Percentiles rank a stretch among this genome's conserved stretches.
Conservation (phyloP, 2,888 invertebrate genomes). For the Scelioninae gen. 2 region DNA sequence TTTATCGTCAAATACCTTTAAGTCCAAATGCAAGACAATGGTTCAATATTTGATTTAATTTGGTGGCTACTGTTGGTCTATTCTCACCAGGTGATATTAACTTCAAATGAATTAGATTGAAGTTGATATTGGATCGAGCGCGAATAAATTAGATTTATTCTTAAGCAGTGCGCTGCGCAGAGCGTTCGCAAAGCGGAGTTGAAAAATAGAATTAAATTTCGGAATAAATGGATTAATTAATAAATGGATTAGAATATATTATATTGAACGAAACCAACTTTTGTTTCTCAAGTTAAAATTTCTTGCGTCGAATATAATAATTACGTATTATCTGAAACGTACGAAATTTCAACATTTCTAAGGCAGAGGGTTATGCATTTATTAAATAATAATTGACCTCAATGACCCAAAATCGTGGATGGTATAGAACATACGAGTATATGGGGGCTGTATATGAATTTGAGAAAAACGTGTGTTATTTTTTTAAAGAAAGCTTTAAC, state of each 20-base stretch:
- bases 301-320: too few species aligned
- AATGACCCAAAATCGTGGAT: too few species aligned
- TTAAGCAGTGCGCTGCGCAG: conserved; percentile 10
- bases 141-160: conserved; percentile 41
- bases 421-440: too few species aligned
- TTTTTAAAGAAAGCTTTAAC: too few species aligned
- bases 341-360: too few species aligned
- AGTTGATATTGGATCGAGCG: conserved; percentile 17
- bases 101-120: conserved; percentile 20
- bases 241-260: conserved; percentile 33
- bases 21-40: conserved; percentile 6
- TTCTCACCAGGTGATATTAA: conserved; percentile 23
- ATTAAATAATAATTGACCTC: too few species aligned
- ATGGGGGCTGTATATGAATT: too few species aligned
- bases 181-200: conserved; percentile 17
- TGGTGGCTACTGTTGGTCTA: conserved; percentile 9
- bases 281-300: too few species aligned
- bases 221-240: conserved; percentile 35
- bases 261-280: conserved; percentile 34
- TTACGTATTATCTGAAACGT: too few species aligned
- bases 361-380: too few species aligned
- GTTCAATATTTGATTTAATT: conserved; percentile 38
- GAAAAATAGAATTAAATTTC: conserved; percentile 34
- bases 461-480: too few species aligned
- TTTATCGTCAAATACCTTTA: conserved; percentile 12